Evolutionary conservation across 1,140 invertebrate genomes (phyloP), one percentile per base, ranked within the genome.

Genomic region (Atta colombica): DNA sequence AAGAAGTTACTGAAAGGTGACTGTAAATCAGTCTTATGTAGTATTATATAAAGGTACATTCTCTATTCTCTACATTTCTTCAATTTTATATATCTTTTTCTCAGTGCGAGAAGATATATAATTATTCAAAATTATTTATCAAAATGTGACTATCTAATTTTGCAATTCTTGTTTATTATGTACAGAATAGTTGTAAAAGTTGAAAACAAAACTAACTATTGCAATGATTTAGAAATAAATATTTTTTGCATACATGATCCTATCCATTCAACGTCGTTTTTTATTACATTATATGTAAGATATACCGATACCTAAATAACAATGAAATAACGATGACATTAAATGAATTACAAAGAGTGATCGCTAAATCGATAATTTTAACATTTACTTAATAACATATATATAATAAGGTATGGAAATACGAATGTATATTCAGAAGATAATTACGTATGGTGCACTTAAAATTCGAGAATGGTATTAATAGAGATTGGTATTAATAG

Each of bases 1-100:
- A 86, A 49, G 85, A 87, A 55, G 58, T 72, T 69, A 66, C 66
- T 58, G 84, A 90, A 78, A 92, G 91, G 90, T 92, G 89, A 92
- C 69, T 85, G 65, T 61, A 69, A 66, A 86, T 61, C 21, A 84
- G 55, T 88, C 84, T 87, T 61, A 55, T 18, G 60, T 49, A 75
- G 45, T 51, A 68, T 69, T 69, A 49, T 69, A 49, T 66, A 45
- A 68, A 68, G 3, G 45, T 84, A 74, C 55, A 81, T 45, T 45
- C 39, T 45, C 8, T 45, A 8, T 45, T 45, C 39, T 45, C 39
- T 45, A 45, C 45, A 77, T 18, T 53, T 55, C 3, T 77, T 86
- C 3, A 58, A 61, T 71, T 68, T 49, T 61, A 39, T 81, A 28
- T 45, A 49, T 31, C 1, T 81, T 49, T 28, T 0, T 45, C 16